A percentile compares a stretch with the other conserved stretches of the same genome.
Evolutionary conservation across 2,888 invertebrate species (phyloP).

Genomic region (Flexamia atlantica): DNA sequence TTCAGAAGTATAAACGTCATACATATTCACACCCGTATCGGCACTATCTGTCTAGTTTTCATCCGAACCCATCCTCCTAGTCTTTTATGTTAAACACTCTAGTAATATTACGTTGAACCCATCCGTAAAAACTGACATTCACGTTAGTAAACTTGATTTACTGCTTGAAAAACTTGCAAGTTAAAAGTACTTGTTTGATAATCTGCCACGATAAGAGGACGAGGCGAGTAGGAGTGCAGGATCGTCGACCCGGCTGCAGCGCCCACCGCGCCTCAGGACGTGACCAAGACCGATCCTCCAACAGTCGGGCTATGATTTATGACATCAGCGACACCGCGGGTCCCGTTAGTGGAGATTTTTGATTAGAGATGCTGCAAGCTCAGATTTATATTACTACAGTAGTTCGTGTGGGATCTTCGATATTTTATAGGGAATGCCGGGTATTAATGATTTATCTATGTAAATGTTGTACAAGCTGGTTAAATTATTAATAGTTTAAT

Average conservation of each 20-base stretch:
- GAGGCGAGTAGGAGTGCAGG: neutral
- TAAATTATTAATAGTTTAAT: too few species aligned
- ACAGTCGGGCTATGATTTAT: constrained; percentile 9
- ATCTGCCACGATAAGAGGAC: neutral
- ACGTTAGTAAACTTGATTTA: neutral
- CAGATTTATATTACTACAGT: neutral
- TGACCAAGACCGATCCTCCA: neutral
- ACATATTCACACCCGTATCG: too few species aligned
- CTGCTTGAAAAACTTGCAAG: neutral
- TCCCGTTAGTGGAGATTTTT: neutral
- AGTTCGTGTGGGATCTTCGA: neutral
- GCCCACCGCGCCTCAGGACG: neutral
- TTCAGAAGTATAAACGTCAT: too few species aligned
- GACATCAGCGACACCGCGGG: neutral
- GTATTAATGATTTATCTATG: too few species aligned
- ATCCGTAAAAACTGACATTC: too few species aligned
- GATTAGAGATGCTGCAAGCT: constrained; percentile 7
- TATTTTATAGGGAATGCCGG: too few species aligned
- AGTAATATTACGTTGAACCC: too few species aligned
- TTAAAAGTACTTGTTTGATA: neutral
- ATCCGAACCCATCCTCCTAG: too few species aligned
- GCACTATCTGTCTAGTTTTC: too few species aligned
- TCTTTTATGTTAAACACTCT: too few species aligned
- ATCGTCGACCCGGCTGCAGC: neutral
- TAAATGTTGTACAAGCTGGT: too few species aligned